Percentiles rank a stretch among this genome's conserved stretches.
phyloP scores from a whole-genome alignment of 1,140 invertebrate genomes.

The Melanaphis sacchari region DNA sequence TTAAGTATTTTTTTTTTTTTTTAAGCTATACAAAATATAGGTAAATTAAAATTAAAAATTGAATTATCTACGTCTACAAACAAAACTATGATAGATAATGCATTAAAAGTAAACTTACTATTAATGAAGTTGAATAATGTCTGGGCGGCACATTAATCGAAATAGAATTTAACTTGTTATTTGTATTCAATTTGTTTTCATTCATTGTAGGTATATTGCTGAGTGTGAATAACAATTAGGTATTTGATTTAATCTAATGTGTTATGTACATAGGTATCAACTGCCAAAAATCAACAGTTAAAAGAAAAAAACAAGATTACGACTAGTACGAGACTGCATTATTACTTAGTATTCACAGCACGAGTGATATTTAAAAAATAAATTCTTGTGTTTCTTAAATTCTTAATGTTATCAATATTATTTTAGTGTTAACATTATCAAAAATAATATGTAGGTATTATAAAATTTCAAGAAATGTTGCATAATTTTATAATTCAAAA shows the following conservation, averaged over 20 bases:
- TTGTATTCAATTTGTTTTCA: not conserved
- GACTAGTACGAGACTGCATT: not conserved
- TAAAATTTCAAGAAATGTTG: not conserved
- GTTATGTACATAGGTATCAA: not conserved
- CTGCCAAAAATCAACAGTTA: not conserved
- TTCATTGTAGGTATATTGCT: constrained; percentile 14
- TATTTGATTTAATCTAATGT: not conserved
- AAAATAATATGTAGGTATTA: no score
- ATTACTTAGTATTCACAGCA: no score
- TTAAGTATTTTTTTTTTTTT: not conserved
- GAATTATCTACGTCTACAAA: not conserved
- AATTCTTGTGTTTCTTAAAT: not conserved
- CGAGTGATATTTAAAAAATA: not conserved
- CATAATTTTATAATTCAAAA: not conserved
- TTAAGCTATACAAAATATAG: no score
- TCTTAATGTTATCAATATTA: constrained; percentile 9
- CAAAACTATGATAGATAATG: not conserved
- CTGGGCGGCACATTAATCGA: constrained; percentile 22
- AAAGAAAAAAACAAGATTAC: no score
- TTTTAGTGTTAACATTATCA: constrained; percentile 14
- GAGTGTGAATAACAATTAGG: not conserved
- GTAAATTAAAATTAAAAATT: not conserved
- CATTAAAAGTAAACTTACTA: constrained; percentile 9
- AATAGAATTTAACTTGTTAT: not conserved
- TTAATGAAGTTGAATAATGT: constrained; percentile 54